Evolutionary conservation across 2,888 invertebrate genomes (phyloP).

Genomic region (Lamellibrachia columna): DNA sequence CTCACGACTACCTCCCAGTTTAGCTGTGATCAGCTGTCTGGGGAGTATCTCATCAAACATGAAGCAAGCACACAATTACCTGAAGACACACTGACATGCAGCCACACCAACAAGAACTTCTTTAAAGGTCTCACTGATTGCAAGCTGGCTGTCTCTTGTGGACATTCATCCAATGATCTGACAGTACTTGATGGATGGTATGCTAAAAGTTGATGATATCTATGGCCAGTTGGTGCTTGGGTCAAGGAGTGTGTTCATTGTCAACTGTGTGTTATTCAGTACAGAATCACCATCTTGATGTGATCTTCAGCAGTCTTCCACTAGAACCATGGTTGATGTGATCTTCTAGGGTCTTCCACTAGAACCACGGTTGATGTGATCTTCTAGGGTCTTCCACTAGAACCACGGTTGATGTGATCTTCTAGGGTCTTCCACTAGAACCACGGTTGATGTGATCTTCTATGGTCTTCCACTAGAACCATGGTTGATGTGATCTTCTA

Average conservation of each 20-base stretch:
- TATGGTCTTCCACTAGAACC: no score
- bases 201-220: background rate
- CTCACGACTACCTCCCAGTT: no score
- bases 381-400: no score
- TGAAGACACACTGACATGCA: background rate
- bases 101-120: background rate
- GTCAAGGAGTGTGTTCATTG: background rate
- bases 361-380: no score
- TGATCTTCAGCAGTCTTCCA: background rate
- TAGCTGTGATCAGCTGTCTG: no score
- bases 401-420: no score
- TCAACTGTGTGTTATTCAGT: background rate
- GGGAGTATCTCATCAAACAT: no score
- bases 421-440: no score
- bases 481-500: background rate
- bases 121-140: background rate
- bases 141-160: background rate
- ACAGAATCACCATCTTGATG: background rate
- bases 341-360: background rate
- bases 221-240: background rate
- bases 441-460: no score
- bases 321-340: background rate
- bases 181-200: background rate
- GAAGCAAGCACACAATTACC: background rate
- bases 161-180: background rate